These are phyloP conservation scores for Mycogona germanica DNA, from an alignment of 2,888 invertebrate genomes.

Conservation along the genomic window DNA sequence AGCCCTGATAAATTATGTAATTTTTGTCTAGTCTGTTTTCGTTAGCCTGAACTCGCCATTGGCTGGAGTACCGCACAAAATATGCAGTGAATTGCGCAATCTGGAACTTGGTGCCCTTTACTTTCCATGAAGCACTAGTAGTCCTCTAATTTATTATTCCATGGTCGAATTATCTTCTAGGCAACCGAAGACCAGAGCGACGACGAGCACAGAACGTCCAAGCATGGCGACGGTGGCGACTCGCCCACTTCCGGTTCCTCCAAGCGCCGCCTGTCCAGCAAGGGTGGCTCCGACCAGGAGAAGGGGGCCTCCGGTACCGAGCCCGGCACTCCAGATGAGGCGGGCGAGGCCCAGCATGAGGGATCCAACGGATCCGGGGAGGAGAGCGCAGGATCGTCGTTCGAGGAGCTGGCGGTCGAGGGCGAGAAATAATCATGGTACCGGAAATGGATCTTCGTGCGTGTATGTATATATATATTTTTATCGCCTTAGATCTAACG, in stretches of 20 bases:
- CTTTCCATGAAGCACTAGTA: background rate
- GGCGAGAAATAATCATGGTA: background rate
- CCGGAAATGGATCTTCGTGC: no score
- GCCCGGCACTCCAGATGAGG: background rate
- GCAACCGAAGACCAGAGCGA: conserved; percentile 18
- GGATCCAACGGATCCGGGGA: conserved; percentile 19
- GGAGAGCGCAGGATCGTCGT: conserved; percentile 25
- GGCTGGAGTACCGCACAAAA: no score
- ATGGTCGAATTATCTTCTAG: background rate
- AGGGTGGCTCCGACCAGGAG: conserved; percentile 13
- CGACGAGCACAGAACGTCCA: conserved; percentile 2
- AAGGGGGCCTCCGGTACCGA: background rate
- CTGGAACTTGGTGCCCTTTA: no score
- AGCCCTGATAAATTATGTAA: no score
- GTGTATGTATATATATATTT: no score
- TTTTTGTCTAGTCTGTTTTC: no score
- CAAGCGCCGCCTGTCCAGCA: background rate
- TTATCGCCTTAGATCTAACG: no score
- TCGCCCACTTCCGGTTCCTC: background rate
- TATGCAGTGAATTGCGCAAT: no score
- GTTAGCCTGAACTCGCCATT: no score
- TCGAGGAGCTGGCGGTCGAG: conserved; percentile 24
- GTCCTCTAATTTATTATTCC: background rate
- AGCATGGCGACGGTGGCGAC: background rate
- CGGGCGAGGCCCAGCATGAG: conserved; percentile 16